phyloP scores from a whole-genome alignment of 2,888 invertebrate species.

The Barypeithes pellucidus region DNA sequence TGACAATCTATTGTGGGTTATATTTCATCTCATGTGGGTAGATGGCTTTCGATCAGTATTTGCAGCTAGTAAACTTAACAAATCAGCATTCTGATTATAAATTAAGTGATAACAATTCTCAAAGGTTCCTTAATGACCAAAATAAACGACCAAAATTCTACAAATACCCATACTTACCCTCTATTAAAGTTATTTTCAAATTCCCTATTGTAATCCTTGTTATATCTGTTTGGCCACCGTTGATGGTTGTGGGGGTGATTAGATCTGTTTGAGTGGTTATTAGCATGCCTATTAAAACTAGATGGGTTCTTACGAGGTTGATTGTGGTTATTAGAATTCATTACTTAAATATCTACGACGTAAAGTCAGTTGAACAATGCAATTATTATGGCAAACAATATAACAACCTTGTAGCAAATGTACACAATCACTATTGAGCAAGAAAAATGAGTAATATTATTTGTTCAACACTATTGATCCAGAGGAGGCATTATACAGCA shows the following conservation, averaged over 20 bases:
- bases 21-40: too few relatives aligned
- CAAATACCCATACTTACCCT: slow-evolving; percentile 62
- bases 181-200: slow-evolving; percentile 69
- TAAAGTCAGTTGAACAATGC: slow-evolving; percentile 52
- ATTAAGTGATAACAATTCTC: neutral
- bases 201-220: slow-evolving; percentile 69
- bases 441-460: slow-evolving; percentile 66
- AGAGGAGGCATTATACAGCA: slow-evolving; percentile 62
- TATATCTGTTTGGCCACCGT: slow-evolving; percentile 69
- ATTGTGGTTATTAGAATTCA: slow-evolving; percentile 70
- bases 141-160: slow-evolving; percentile 4
- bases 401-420: slow-evolving; percentile 60
- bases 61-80: neutral
- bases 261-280: slow-evolving; percentile 66
- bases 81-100: neutral
- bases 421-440: slow-evolving; percentile 65
- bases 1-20: too few relatives aligned
- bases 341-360: slow-evolving; percentile 59
- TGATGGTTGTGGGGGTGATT: slow-evolving; percentile 68
- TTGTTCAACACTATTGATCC: slow-evolving; percentile 69
- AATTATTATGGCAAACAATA: slow-evolving; percentile 55
- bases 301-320: slow-evolving; percentile 68
- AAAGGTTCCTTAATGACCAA: neutral
- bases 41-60: too few relatives aligned
- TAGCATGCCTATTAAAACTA: slow-evolving; percentile 68